phyloP scores from a whole-genome alignment of 2,888 invertebrate species.

The Tethea ocularis region DNA sequence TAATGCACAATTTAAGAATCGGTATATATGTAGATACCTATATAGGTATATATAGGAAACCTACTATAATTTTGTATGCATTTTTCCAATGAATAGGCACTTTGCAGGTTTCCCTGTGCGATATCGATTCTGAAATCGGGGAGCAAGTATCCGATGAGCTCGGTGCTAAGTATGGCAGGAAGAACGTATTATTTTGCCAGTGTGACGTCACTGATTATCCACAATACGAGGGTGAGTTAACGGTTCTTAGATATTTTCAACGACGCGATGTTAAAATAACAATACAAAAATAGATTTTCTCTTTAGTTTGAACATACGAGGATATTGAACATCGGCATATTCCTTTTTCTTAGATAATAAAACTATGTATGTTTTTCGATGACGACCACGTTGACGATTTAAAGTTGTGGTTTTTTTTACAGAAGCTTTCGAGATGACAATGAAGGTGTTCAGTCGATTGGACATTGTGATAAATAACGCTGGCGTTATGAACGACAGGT shows the following conservation, averaged over 20 bases:
- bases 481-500: conserved; percentile 90
- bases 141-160: conserved; percentile 87
- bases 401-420: too few species aligned
- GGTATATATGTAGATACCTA: neutral
- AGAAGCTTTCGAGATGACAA: conserved; percentile 90
- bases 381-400: too few species aligned
- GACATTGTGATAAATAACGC: conserved; percentile 93
- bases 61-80: neutral
- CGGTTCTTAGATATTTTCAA: neutral
- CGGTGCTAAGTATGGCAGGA: conserved; percentile 86
- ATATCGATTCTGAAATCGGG: conserved; percentile 88
- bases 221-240: conserved; percentile 87
- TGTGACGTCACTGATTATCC: conserved; percentile 91
- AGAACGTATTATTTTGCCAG: conserved; percentile 88
- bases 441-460: conserved; percentile 87
- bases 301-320: neutral
- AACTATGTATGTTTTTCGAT: too few species aligned
- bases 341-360: too few species aligned
- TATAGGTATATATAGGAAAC: neutral
- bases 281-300: neutral
- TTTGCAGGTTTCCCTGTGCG: conserved; percentile 88
- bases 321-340: neutral
- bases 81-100: conserved; percentile 6
- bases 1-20: neutral
- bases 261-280: neutral